Conservation (phyloP, 2,888 invertebrate species). For the Drosophila tanythrix region DNA sequence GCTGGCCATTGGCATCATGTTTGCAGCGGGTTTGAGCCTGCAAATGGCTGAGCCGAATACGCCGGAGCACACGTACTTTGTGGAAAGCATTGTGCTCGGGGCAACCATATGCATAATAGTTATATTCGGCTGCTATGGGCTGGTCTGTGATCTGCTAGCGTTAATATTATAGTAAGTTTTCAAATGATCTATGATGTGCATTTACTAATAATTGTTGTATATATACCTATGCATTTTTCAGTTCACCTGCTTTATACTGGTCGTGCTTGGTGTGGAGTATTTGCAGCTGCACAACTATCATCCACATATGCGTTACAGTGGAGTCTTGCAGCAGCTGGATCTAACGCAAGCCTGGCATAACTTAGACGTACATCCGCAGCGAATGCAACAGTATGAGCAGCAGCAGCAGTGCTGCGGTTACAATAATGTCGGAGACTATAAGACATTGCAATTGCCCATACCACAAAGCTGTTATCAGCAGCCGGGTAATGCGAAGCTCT, state of each 20-base stretch:
- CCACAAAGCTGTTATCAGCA: conserved; percentile 74
- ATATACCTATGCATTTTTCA: conserved; percentile 21
- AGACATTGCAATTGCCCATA: conserved; percentile 56
- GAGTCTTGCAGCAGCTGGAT: conserved; percentile 68
- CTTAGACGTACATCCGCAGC: conserved; percentile 58
- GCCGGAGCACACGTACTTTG: conserved; percentile 79
- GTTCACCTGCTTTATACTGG: conserved; percentile 76
- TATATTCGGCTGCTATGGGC: conserved; percentile 79
- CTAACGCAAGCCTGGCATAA: conserved; percentile 67
- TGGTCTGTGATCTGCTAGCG: conserved; percentile 71
- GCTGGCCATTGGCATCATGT: conserved; percentile 72
- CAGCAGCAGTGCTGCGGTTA: conserved; percentile 75
- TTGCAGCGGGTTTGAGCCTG: conserved; percentile 69
- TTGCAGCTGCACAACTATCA: conserved; percentile 77
- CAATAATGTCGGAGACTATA: conserved; percentile 70
- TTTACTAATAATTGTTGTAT: neutral
- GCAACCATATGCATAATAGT: conserved; percentile 77
- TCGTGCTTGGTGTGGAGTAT: conserved; percentile 74
- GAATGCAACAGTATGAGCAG: conserved; percentile 66
- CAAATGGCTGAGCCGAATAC: conserved; percentile 74
- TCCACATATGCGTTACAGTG: conserved; percentile 56
- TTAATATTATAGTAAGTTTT: conserved; percentile 73
- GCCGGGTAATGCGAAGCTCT: conserved; percentile 34
- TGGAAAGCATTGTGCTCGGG: conserved; percentile 76
- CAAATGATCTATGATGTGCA: no score